Conservation (phyloP, 2,797 vertebrate species). For the Acipenser transmontanus region DNA sequence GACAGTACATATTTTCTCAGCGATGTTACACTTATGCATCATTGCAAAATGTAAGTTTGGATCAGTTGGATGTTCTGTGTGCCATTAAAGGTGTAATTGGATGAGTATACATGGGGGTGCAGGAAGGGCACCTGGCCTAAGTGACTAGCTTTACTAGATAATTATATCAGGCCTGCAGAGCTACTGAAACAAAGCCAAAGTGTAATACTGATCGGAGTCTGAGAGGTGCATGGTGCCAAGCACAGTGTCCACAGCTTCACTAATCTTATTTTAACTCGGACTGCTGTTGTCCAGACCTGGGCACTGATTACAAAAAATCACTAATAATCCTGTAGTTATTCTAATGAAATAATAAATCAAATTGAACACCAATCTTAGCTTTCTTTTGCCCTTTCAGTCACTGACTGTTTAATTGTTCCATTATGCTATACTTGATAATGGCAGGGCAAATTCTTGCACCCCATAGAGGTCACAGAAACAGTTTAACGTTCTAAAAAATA, state of each 20-base stretch:
- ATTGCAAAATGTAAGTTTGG: too few relatives aligned
- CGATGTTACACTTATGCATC: too few relatives aligned
- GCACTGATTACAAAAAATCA: neutral
- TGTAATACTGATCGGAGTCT: neutral
- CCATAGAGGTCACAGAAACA: too few relatives aligned
- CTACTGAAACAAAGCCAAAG: conserved; percentile 8
- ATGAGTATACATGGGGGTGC: conserved; percentile 7
- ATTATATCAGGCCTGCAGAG: conserved; percentile 5
- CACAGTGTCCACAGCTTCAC: neutral
- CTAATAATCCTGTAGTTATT: too few relatives aligned
- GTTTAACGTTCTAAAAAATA: too few relatives aligned
- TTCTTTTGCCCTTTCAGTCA: too few relatives aligned
- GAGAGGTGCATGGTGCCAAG: neutral
- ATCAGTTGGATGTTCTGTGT: neutral
- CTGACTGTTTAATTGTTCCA: too few relatives aligned
- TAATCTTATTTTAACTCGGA: neutral
- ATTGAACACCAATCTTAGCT: too few relatives aligned
- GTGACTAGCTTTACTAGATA: conserved; percentile 2
- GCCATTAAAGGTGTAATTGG: conserved; percentile 16
- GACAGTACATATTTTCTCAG: too few relatives aligned
- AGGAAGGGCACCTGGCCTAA: conserved; percentile 7
- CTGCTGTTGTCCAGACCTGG: neutral
- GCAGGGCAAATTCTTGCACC: too few relatives aligned
- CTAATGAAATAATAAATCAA: too few relatives aligned
- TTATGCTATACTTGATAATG: too few relatives aligned